A percentile compares a stretch with the other conserved stretches of the same genome.
phyloP scores from a whole-genome alignment of 2,888 invertebrate species.

The Scaptomyza polygonia region DNA sequence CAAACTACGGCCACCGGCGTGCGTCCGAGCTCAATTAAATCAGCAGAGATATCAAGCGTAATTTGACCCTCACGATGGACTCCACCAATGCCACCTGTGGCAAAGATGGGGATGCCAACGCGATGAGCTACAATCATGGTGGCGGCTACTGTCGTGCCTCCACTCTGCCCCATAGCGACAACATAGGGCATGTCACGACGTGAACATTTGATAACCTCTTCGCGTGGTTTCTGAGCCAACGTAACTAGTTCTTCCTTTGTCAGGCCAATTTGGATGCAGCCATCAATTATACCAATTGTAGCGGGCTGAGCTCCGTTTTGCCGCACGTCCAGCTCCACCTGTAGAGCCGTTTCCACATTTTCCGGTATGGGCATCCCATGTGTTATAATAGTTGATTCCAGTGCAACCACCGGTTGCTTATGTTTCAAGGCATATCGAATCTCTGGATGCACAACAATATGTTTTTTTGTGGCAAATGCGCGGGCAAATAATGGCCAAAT shows the following conservation, averaged over 20 bases:
- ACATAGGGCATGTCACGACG: constrained; percentile 93
- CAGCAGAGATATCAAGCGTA: constrained; percentile 97
- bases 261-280: constrained; percentile 92
- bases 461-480: constrained; percentile 13
- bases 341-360: constrained; percentile 93
- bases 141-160: constrained; percentile 98
- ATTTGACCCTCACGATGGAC: constrained; percentile 95
- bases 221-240: constrained; percentile 85
- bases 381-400: constrained; percentile 99
- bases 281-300: constrained; percentile 94
- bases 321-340: constrained; percentile 90
- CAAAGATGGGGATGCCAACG: constrained; percentile 95
- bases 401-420: constrained; percentile 92
- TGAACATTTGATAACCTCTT: constrained; percentile 90
- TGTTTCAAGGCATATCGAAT: constrained; percentile 88
- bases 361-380: constrained; percentile 98
- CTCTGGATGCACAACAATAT: constrained; percentile 86
- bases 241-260: constrained; percentile 87
- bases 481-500: constrained; percentile 22
- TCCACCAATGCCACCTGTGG: constrained; percentile 95
- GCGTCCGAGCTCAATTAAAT: constrained; percentile 94
- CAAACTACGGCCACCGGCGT: constrained; percentile 96
- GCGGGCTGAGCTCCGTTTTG: constrained; percentile 94
- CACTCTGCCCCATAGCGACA: constrained; percentile 88
- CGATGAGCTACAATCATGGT: constrained; percentile 94